Evolutionary conservation across 1,140 invertebrate species (phyloP).

Genomic region (Lycorma delicatula): DNA sequence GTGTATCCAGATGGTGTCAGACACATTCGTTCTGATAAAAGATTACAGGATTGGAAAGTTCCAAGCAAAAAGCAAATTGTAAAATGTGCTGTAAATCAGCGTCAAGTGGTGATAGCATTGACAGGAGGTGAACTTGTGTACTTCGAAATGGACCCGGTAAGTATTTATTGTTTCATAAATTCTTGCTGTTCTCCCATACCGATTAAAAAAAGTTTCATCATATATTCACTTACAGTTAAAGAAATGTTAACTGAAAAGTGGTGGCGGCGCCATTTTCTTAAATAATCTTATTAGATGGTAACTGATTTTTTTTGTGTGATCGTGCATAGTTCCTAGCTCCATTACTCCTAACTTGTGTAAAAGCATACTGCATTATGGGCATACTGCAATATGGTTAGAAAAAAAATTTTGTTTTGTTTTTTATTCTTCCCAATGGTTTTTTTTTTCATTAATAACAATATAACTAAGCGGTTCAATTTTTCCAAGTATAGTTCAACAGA

Average conservation of each 20-base stretch:
- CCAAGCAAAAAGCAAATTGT: conserved; percentile 95
- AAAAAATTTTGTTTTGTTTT: background rate
- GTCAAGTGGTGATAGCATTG: conserved; percentile 96
- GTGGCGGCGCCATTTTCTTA: too few species aligned
- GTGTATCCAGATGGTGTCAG: conserved; percentile 98
- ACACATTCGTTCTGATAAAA: conserved; percentile 88
- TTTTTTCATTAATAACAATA: background rate
- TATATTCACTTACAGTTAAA: too few species aligned
- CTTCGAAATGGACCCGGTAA: conserved; percentile 99
- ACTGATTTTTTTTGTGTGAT: background rate
- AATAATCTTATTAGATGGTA: too few species aligned
- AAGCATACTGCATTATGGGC: background rate
- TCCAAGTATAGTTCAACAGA: too few species aligned
- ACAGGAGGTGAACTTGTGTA: conserved; percentile 97
- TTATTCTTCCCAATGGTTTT: conserved; percentile 4
- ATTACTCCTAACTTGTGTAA: background rate
- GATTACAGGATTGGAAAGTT: conserved; percentile 99
- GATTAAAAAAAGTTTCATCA: too few species aligned
- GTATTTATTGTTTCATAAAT: conserved; percentile 38
- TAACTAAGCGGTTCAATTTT: background rate
- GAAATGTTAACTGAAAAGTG: too few species aligned
- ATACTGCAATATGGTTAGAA: too few species aligned
- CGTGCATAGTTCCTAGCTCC: background rate
- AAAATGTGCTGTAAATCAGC: conserved; percentile 96
- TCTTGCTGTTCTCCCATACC: background rate